These are phyloP conservation scores for Columbina picui DNA, from an alignment of 2,113 vertebrate genomes.

Conservation along the genomic window DNA sequence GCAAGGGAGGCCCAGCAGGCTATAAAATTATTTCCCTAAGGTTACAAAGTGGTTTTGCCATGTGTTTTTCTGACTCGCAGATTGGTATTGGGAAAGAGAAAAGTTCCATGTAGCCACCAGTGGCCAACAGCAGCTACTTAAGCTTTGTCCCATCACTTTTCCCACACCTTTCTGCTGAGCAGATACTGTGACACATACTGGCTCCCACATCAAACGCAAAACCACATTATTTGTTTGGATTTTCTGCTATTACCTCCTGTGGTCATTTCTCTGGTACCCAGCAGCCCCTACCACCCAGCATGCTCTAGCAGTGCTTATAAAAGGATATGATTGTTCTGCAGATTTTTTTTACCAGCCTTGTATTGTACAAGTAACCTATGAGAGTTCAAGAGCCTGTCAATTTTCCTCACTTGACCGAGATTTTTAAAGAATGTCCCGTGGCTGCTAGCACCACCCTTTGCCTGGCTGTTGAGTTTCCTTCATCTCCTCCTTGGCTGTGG, in stretches of 20 bases:
- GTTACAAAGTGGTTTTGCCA: not conserved
- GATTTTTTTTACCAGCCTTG: not conserved
- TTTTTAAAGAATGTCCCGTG: not conserved
- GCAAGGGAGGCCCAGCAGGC: not conserved
- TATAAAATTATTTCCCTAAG: not conserved
- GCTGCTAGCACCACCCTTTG: not conserved
- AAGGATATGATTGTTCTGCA: not conserved
- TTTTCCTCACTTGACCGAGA: not conserved
- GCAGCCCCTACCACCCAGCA: not conserved
- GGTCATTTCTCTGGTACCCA: not conserved
- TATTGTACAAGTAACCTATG: not conserved
- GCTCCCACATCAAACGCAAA: not conserved
- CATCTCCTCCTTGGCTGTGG: not conserved
- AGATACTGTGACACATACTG: not conserved
- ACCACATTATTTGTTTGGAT: not conserved
- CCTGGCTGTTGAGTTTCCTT: not conserved
- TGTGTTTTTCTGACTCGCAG: not conserved
- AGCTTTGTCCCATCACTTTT: not conserved
- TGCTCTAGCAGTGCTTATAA: not conserved
- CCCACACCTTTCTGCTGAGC: not conserved
- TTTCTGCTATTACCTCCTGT: not conserved
- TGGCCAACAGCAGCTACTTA: not conserved
- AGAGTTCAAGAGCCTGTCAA: not conserved
- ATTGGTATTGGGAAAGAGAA: rapidly evolving
- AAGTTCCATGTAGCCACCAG: not conserved